These are phyloP conservation scores for Patella pellucida DNA, from an alignment of 2,888 invertebrate genomes.

Conservation along the genomic window DNA sequence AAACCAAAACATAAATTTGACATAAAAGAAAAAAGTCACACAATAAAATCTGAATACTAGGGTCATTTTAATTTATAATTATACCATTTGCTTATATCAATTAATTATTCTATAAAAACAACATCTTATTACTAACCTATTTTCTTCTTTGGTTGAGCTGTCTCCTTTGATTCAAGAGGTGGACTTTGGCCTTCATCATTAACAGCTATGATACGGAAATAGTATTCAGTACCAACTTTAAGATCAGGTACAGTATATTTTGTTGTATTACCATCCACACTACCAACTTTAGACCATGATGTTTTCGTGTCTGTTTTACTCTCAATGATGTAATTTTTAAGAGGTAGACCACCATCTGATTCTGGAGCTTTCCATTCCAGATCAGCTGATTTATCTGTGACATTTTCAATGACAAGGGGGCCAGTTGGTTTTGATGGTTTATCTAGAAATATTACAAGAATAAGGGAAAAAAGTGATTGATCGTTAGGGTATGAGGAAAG, in stretches of 20 bases:
- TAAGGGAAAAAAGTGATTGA: not conserved
- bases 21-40: not conserved
- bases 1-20: not conserved
- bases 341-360: slow-evolving; percentile 91
- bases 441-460: slow-evolving; percentile 73
- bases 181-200: slow-evolving; percentile 97
- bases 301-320: slow-evolving; percentile 92
- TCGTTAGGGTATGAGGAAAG: too few species aligned
- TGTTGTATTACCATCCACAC: slow-evolving; percentile 32
- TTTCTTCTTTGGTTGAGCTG: slow-evolving; percentile 76
- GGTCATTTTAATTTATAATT: too few species aligned
- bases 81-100: too few species aligned
- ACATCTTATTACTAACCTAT: too few species aligned
- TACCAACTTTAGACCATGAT: slow-evolving; percentile 85
- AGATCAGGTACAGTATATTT: slow-evolving; percentile 85
- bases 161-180: slow-evolving; percentile 88
- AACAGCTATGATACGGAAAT: slow-evolving; percentile 97
- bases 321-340: slow-evolving; percentile 84
- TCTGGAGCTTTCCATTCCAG: slow-evolving; percentile 96
- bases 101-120: too few species aligned
- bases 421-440: slow-evolving; percentile 91
- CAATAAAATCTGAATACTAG: too few species aligned
- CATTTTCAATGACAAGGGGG: slow-evolving; percentile 88
- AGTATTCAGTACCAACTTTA: slow-evolving; percentile 89
- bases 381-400: slow-evolving; percentile 93